Base-by-base conservation (phyloP, 2,888 invertebrate genomes). In the Hypolimnas misippus region DNA sequence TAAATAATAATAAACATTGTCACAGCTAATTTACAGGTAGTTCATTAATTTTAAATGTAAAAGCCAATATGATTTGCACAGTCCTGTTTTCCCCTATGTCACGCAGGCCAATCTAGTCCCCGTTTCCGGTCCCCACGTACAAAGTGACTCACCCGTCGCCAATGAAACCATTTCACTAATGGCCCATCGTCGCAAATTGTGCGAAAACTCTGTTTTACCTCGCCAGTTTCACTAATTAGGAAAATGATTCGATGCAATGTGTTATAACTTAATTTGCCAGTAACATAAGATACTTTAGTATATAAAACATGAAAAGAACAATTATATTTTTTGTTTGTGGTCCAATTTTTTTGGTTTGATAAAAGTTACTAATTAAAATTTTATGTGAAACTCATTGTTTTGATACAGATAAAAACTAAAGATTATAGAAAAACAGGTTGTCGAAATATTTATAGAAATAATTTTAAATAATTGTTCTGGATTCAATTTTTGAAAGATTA, bases 141-240 rank as follows among this genome's bases (percentile, higher is more conserved):
- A 63, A 44, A 60, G 52, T 66, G 61, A 62, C 38, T 62, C 66
- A 66, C 56, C 25, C 35, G 40, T 14, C 51, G 42, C 62, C 57
- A 56, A 61, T 63, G 31, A 52, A 51, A 58, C 40, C 64, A 64
- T 64, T 64, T 58, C 44, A 33, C 56, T 66, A 66, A 66, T 56
- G 62, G 61, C 55, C 57, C 60, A 40, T 59, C 58, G 54, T 56
- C 40, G 56, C 58, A 66, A 66, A 60, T 63, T 49, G 57, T 51
- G 52, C 58, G 58, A 61, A 56, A 64, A 64, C 56, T 54, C 57
- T 17, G 49, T 57, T 60, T 31, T 35, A 54, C 57, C 42, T 57
- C 25, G 25, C 57, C 35, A 53, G 55, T 63, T 68, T 63, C 62
- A 58, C 58, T 58, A 70, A 69, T 67, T 70, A 70, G 62, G 56